Percentiles rank a stretch among this genome's conserved stretches.
phyloP scores from a whole-genome alignment of 2,113 vertebrate species.

The Rhegmatorhina hoffmannsi region DNA sequence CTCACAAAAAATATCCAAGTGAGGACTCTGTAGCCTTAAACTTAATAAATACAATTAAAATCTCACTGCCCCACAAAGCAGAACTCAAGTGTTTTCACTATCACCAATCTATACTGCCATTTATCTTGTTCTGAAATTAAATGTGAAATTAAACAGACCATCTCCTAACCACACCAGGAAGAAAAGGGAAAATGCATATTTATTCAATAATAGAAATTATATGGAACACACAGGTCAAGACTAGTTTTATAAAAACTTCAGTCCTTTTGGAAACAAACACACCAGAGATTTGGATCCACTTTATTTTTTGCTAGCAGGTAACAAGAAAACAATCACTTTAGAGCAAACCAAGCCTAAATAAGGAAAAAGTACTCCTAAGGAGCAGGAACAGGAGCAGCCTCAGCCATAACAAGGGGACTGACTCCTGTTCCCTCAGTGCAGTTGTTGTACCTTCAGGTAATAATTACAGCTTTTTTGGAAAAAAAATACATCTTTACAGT shows the following conservation, averaged over 20 bases:
- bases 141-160: background rate
- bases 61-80: background rate
- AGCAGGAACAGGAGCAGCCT: background rate
- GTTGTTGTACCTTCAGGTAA: background rate
- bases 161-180: background rate
- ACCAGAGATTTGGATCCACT: background rate
- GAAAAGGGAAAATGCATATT: background rate
- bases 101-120: background rate
- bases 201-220: background rate
- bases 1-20: background rate
- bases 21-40: background rate
- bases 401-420: background rate
- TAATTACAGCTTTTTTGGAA: background rate
- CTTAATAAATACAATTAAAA: background rate
- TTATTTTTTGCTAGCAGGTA: background rate
- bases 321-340: background rate
- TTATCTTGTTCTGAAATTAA: background rate
- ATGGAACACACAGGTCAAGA: background rate
- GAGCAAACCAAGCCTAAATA: slow-evolving; percentile 5
- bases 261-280: background rate
- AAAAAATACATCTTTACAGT: background rate
- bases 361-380: background rate
- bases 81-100: background rate
- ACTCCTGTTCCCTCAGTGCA: background rate
- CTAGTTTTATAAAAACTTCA: background rate